Evolutionary conservation across 2,113 vertebrate species (phyloP).

Genomic region (Neodon shergylaensis): DNA sequence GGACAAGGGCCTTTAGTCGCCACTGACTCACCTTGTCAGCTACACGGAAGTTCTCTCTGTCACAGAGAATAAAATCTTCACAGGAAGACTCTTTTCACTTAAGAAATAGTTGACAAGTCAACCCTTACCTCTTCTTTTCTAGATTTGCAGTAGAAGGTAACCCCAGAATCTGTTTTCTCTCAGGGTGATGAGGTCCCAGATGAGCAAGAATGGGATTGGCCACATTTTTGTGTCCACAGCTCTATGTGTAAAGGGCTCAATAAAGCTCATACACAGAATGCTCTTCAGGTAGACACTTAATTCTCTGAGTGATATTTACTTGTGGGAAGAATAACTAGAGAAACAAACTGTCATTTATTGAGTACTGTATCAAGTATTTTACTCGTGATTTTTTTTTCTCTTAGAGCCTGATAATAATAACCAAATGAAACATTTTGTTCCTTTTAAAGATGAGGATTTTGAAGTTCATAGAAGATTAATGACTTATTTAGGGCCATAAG

Average conservation of each 20-base stretch:
- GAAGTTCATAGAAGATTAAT: conserved; percentile 3
- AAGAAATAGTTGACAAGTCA: not conserved
- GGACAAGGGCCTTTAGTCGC: not conserved
- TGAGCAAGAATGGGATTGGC: not conserved
- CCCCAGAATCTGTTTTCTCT: conserved; percentile 30
- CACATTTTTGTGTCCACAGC: conserved; percentile 3
- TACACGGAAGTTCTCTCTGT: not conserved
- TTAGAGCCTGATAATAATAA: not conserved
- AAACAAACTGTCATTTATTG: not conserved
- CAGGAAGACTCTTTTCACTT: not conserved
- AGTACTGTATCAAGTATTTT: not conserved
- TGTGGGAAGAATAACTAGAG: not conserved
- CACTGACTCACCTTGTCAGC: not conserved
- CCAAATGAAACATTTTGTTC: not conserved
- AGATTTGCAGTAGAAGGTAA: not conserved
- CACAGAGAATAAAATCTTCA: not conserved
- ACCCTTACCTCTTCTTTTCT: conserved; percentile 9
- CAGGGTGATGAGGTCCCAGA: not conserved
- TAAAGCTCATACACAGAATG: conserved; percentile 2
- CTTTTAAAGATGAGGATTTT: conserved; percentile 49
- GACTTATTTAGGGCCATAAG: not conserved
- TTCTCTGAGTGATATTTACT: conserved; percentile 16
- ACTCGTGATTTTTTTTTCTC: not conserved
- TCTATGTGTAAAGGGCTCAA: not conserved
- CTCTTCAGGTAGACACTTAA: not conserved